Evolutionary conservation across 2,888 invertebrate species (phyloP).

Genomic region (Aquatica leii): DNA sequence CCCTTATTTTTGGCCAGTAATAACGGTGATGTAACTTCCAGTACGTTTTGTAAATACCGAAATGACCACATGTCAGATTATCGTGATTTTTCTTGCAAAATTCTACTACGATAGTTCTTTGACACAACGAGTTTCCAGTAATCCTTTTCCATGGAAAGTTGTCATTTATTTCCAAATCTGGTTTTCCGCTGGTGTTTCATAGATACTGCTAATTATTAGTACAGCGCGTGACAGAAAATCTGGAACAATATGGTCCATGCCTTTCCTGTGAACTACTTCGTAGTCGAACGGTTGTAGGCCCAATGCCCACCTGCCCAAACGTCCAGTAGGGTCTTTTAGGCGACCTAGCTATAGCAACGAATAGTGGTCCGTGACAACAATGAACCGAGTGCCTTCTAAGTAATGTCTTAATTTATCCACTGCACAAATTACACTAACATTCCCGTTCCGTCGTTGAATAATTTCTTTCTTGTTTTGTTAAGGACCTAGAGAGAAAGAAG

Average conservation of each 20-base stretch:
- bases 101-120: no score
- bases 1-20: not conserved
- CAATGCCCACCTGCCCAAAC: constrained; percentile 40
- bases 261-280: no score
- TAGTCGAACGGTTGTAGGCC: no score
- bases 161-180: no score
- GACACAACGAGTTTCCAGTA: not conserved
- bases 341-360: no score
- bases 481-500: no score
- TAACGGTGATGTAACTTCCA: no score
- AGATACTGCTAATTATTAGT: no score
- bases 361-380: constrained; percentile 45
- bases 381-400: constrained; percentile 39
- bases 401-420: no score
- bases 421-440: no score
- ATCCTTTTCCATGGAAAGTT: not conserved
- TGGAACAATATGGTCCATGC: constrained; percentile 28
- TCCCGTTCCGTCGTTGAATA: constrained; percentile 24
- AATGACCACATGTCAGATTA: not conserved
- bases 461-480: constrained; percentile 28
- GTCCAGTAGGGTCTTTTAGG: constrained; percentile 32
- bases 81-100: not conserved
- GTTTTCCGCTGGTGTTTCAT: no score
- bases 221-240: constrained; percentile 1
- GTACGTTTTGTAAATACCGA: not conserved